Base-by-base conservation (phyloP, 1,140 invertebrate genomes). In the Drosophila subobscura region DNA sequence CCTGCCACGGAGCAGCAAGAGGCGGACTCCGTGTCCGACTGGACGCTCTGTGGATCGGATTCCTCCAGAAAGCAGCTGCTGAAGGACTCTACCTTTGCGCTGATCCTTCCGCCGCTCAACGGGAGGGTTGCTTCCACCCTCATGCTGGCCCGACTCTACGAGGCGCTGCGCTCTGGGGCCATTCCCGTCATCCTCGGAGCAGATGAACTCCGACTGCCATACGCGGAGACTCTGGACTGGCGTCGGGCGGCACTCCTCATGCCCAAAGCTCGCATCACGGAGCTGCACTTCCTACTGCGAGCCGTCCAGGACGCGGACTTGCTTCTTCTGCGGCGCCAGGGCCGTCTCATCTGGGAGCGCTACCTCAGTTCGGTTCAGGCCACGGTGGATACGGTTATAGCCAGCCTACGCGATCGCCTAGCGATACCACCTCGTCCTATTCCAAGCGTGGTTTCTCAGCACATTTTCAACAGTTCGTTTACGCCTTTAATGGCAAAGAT, bases 201-300 rank as follows among this genome's bases (percentile, higher is more conserved):
- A 27, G 94, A 97, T 91, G 93, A 96, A 79, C 92, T 96, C 12
- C 90, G 93, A 42, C 90, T 99, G 20, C 97, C 98, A 0, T 99
- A 97, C 90, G 93, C 94, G 10, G 97, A 99, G 92, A 95, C 98
- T 0, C 93, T 99, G 14, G 96, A 97, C 89, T 99, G 98, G 98
- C 93, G 94, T 44, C 94, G 95, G 71, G 95, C 96, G n/a, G 94
- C 93, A 0, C 92, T 99, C 12, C 93, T 95, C 44, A 86, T 99
- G 45, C 97, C 98, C 0, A 95, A 96, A 79, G 95, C 97, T 0
- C 93, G 98, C 50, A 95, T 99, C 3, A 96, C 98, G 0, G 99
- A 99, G 92, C 92, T 99, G 72, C 98, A 99, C 92, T 99, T 98
- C 85, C 92, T 99, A 10, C 89, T 99, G 8, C 94, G 98, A 44